Evolutionary conservation across 2,113 vertebrate species (phyloP), one percentile per base, ranked within the genome.

Genomic region (Catharus fuscescens): DNA sequence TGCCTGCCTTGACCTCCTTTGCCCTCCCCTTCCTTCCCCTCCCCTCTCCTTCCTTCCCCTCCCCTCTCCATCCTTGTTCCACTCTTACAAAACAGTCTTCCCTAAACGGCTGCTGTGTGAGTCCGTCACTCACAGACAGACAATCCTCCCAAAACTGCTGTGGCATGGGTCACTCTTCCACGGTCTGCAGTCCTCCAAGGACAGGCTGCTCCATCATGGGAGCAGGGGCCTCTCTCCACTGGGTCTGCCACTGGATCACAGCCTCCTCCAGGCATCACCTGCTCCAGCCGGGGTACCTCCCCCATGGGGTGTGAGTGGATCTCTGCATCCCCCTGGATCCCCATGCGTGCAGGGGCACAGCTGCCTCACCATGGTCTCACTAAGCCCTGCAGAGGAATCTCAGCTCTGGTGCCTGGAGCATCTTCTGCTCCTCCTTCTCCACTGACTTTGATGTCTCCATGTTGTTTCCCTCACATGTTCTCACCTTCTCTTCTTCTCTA

Each of bases 391-490:
- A 47, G n/a, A 24, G 19, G 15, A 10, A 14, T 3, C 42, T 47
- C 1, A 0, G 2, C 54, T 60, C 42, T 0, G 0, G 44, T 0
- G 0, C 56, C n/a, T 76, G 42, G 15, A 31, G 42, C 44, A 38
- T 7, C 20, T 38, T 20, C 56, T 76, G 5, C 3, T 10, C 32
- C 15, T 74, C 54, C 14, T 38, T 38, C n/a, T 60, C 12, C 44
- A 31, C 12, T 18, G n/a, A 24, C n/a, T 12, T 76, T 24, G 20
- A 11, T 24, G 16, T 31, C 9, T 5, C 15, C 5, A 4, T 17
- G 18, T 8, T 36, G 18, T 10, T 36, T 12, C 4, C 20, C 11
- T 18, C n/a, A 18, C 14, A 5, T 47, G 20, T 25, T 32, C 45
- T 50, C 34, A 32, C 12, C 12, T 61, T 21, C n/a, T 59, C 5